phyloP scores from a whole-genome alignment of 2,797 vertebrate genomes.

The Silurus aristotelis region DNA sequence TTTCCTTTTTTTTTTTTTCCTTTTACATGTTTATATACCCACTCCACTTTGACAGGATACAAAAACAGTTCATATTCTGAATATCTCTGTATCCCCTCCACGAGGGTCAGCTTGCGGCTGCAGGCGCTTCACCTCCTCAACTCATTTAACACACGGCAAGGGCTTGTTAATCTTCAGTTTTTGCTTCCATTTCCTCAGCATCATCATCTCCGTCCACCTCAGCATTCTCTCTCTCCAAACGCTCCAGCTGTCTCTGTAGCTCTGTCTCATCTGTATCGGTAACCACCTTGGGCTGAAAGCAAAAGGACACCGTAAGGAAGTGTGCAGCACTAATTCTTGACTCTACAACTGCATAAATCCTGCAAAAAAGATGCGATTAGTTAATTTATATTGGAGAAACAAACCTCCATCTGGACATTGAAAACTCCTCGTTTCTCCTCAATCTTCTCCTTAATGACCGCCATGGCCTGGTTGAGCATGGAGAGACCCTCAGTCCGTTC shows the following conservation, averaged over 20 bases:
- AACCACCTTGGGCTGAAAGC: slow-evolving; percentile 91
- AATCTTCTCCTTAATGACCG: slow-evolving; percentile 97
- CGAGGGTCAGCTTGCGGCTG: slow-evolving; percentile 2
- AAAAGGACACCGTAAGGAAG: neutral
- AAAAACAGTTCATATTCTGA: slow-evolving; percentile 46
- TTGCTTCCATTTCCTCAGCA: slow-evolving; percentile 97
- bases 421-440: slow-evolving; percentile 98
- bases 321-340: neutral
- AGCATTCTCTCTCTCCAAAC: slow-evolving; percentile 95
- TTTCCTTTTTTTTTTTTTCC: slow-evolving; percentile 19
- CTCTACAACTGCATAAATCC: neutral
- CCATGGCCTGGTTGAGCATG: slow-evolving; percentile 97
- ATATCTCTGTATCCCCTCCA: slow-evolving; percentile 30
- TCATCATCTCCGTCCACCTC: slow-evolving; percentile 98
- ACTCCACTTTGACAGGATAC: slow-evolving; percentile 22
- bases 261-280: slow-evolving; percentile 98
- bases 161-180: slow-evolving; percentile 86
- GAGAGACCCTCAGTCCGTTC: slow-evolving; percentile 97
- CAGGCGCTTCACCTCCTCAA: neutral
- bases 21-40: slow-evolving; percentile 6
- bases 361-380: neutral
- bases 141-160: neutral
- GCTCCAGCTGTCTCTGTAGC: slow-evolving; percentile 91
- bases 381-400: neutral
- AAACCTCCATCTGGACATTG: slow-evolving; percentile 98